A percentile compares a stretch with the other conserved stretches of the same genome.
phyloP scores from a whole-genome alignment of 2,888 invertebrate species.

The Eupsilia transversa region DNA sequence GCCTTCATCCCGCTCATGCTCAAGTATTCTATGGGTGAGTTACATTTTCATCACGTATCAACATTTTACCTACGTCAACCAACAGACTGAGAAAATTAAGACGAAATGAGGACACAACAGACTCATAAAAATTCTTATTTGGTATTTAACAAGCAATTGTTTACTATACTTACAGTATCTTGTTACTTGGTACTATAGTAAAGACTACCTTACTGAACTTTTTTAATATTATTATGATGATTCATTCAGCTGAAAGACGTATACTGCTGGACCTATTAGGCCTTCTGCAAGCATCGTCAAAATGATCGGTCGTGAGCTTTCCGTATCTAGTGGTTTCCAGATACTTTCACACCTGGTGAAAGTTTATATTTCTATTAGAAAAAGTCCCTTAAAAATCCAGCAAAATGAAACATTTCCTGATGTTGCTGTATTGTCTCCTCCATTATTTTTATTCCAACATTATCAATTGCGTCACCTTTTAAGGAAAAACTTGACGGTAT shows the following conservation, averaged over 20 bases:
- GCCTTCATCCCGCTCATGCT: constrained; percentile 99
- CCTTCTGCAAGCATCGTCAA: neutral
- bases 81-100: neutral
- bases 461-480: neutral
- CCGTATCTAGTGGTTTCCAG: neutral
- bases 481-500: neutral
- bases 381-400: neutral
- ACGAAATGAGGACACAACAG: neutral
- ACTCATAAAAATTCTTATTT: neutral
- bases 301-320: neutral
- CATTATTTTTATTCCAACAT: neutral
- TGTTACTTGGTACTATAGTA: neutral
- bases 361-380: neutral
- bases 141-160: neutral
- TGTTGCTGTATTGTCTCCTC: neutral
- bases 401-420: neutral
- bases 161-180: neutral
- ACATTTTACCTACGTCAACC: neutral
- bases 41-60: neutral
- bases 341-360: neutral
- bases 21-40: constrained; percentile 97
- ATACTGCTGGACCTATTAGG: neutral
- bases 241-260: neutral
- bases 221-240: neutral
- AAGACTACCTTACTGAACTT: neutral